Evolutionary conservation across 2,113 vertebrate species (phyloP).

Genomic region (Cryptoleucopteryx plumbea): DNA sequence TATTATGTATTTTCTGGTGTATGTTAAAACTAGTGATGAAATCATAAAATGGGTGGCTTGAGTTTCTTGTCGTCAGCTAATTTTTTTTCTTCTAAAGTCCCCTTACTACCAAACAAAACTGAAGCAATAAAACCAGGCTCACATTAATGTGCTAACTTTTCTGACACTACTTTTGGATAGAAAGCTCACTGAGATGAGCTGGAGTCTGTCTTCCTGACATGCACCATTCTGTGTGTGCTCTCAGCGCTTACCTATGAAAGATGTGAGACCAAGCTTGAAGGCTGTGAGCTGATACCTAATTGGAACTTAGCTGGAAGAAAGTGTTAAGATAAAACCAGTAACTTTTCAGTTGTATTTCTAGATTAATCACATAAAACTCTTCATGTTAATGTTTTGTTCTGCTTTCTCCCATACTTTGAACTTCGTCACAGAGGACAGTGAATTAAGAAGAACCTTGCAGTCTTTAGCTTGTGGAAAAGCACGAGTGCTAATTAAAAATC

Average conservation of each 20-base stretch:
- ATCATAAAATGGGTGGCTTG: neutral
- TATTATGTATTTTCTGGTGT: neutral
- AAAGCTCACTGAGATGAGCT: neutral
- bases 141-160: neutral
- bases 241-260: neutral
- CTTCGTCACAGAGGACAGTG: constrained; percentile 72
- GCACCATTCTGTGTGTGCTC: neutral
- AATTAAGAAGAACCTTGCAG: constrained; percentile 79
- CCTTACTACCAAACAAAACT: neutral
- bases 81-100: neutral
- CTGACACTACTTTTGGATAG: neutral
- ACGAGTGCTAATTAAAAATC: constrained; percentile 76
- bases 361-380: neutral
- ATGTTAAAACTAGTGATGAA: neutral
- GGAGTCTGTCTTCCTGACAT: neutral
- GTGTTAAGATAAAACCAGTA: neutral
- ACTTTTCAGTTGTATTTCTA: neutral
- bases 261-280: neutral
- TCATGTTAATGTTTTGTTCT: neutral
- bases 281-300: neutral
- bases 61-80: neutral
- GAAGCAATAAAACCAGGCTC: neutral
- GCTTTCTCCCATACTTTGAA: neutral
- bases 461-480: constrained; percentile 83
- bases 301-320: neutral